These are phyloP conservation scores for Opisthograptis luteolata DNA, from an alignment of 2,888 invertebrate genomes.

Conservation along the genomic window DNA sequence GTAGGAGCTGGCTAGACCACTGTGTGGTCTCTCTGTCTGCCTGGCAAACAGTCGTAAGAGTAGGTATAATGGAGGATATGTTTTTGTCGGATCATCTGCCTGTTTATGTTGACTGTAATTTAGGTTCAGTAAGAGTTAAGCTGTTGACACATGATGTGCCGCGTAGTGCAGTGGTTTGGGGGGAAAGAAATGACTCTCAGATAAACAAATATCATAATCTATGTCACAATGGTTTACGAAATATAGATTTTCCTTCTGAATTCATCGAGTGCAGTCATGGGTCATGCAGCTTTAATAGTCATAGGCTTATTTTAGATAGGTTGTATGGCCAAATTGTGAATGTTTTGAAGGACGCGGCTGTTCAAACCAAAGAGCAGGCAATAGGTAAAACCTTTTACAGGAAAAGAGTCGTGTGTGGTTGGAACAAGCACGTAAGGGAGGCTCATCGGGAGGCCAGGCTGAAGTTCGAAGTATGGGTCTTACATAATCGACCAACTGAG, in stretches of 20 bases:
- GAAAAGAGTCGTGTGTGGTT: not conserved
- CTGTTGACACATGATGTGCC: not conserved
- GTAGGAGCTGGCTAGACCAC: too few species aligned
- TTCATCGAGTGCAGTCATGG: not conserved
- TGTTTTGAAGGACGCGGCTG: not conserved
- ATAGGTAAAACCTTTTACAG: too few species aligned
- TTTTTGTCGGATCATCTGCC: conserved; percentile 4
- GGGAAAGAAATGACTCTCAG: not conserved
- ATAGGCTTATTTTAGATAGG: not conserved
- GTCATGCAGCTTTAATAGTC: not conserved
- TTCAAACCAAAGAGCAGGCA: not conserved
- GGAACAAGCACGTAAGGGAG: not conserved
- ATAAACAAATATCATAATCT: not conserved
- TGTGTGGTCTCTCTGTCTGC: too few species aligned
- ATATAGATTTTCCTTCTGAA: not conserved
- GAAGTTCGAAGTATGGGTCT: not conserved
- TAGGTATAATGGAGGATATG: not conserved
- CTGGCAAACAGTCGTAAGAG: too few species aligned
- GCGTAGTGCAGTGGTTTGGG: too few species aligned
- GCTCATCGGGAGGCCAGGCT: not conserved
- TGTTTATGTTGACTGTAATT: not conserved
- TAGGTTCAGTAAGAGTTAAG: not conserved
- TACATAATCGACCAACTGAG: not conserved
- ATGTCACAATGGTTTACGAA: not conserved
- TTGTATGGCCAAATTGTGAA: not conserved